phyloP scores from a whole-genome alignment of 2,797 vertebrate genomes.

The Megalops cyprinoides region DNA sequence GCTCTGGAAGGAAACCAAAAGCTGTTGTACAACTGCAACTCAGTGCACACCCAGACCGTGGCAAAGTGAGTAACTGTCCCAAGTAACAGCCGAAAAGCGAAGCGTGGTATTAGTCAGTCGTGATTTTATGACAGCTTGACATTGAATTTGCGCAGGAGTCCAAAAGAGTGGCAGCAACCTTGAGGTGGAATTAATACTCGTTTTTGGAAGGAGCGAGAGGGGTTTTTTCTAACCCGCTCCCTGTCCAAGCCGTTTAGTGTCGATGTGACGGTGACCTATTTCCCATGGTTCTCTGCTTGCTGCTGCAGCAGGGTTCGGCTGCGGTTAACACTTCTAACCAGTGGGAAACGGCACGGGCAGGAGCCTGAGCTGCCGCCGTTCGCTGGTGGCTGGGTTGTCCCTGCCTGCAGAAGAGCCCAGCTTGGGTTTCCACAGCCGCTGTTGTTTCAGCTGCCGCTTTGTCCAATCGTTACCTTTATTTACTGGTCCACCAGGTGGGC shows the following conservation, averaged over 20 bases:
- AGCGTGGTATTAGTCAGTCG: neutral
- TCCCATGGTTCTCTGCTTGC: neutral
- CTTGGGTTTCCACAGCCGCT: neutral
- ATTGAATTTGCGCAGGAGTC: neutral
- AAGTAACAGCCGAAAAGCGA: neutral
- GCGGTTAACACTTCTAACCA: neutral
- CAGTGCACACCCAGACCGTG: neutral
- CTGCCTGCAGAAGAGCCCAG: too few relatives aligned
- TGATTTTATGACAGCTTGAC: neutral
- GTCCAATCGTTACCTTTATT: neutral
- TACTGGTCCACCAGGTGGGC: neutral
- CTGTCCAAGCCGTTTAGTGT: neutral
- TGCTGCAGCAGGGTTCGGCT: neutral
- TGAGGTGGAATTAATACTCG: too few relatives aligned
- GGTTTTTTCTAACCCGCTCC: too few relatives aligned
- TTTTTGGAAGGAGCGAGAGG: too few relatives aligned
- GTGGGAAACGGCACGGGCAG: too few relatives aligned
- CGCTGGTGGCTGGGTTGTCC: too few relatives aligned
- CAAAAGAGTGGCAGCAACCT: neutral
- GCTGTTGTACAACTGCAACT: neutral
- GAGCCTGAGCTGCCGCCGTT: too few relatives aligned
- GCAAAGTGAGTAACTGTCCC: neutral
- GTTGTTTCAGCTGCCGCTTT: neutral
- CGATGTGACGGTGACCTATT: neutral
- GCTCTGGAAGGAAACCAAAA: neutral